Conservation (phyloP, 2,888 invertebrate genomes). For the Cheilosia variabilis region DNA sequence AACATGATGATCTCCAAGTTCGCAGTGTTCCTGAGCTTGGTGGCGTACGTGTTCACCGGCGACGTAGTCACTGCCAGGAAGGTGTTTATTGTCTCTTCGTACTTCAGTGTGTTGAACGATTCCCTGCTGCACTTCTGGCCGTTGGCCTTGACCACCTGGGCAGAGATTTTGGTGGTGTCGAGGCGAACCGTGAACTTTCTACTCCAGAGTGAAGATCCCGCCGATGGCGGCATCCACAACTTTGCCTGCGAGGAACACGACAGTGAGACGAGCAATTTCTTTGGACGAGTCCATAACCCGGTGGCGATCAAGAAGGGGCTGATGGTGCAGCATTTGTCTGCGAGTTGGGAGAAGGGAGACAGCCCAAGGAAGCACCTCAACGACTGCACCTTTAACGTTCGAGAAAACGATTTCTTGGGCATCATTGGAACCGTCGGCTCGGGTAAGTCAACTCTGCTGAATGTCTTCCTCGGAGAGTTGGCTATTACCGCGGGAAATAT, state of each 20-base stretch:
- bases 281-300: slow-evolving; percentile 59
- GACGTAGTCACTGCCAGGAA: slow-evolving; percentile 89
- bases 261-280: slow-evolving; percentile 20
- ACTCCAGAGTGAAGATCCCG: slow-evolving; percentile 78
- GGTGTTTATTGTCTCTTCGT: slow-evolving; percentile 91
- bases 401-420: slow-evolving; percentile 77
- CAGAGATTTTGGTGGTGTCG: slow-evolving; percentile 90
- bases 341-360: slow-evolving; percentile 62
- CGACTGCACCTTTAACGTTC: slow-evolving; percentile 82
- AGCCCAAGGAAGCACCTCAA: slow-evolving; percentile 56
- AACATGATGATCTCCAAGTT: slow-evolving; percentile 91
- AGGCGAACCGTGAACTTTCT: slow-evolving; percentile 88
- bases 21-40: slow-evolving; percentile 90
- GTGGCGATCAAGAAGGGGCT: slow-evolving; percentile 49
- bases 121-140: slow-evolving; percentile 92
- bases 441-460: slow-evolving; percentile 88
- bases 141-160: slow-evolving; percentile 89
- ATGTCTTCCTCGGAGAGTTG: slow-evolving; percentile 89
- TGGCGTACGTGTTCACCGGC: slow-evolving; percentile 87
- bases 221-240: slow-evolving; percentile 62
- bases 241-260: slow-evolving; percentile 56
- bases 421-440: slow-evolving; percentile 89
- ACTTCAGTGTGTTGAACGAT: slow-evolving; percentile 91
- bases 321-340: slow-evolving; percentile 43
- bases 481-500: slow-evolving; percentile 85